Base-by-base conservation (phyloP, 2,888 invertebrate genomes). In the Drosophila nr. perissopoda region DNA sequence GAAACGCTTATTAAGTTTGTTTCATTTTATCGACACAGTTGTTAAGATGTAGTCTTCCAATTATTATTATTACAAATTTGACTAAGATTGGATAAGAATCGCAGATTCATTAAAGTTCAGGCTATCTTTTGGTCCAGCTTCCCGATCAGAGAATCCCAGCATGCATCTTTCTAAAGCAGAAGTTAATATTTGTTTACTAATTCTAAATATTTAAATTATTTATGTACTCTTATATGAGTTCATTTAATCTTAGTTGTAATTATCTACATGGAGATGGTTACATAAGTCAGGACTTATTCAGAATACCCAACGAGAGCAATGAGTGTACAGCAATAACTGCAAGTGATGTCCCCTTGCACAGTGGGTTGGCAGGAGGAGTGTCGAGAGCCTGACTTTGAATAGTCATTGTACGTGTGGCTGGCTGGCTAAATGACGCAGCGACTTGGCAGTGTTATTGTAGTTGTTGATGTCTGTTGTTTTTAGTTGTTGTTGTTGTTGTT, bases 371-470 rank as follows among this genome's bases (percentile, higher is more conserved):
- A n/a, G 33, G 8, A 8, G 34, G 27, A 3, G 3, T 52, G 49
- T n/a, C 34, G 18, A 31, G 58, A 62, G 61, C 40, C 63, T 61
- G 60, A 33, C 58, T 74, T 52, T 71, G 66, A 70, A 51, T 38
- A 61, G 61, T 13, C 49, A 54, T 34, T 69, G 60, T 33, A 48
- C 60, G 74, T 60, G 46, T 27, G 16, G 62, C 67, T 70, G 79
- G 77, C 74, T 78, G 78, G 67, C 69, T 60, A 62, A 74, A 75
- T 63, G 77, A 52, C 64, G 42, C 73, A 67, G 53, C 74, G 69
- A 76, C 77, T 72, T 76, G 81, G 54, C 77, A 66, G 27, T 34
- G 60, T 64, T 68, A 66, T 63, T 67, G 56, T 29, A 61, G 65
- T 29, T 27, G 64, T 34, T 53, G 31, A 21, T 66, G 53, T 27